A percentile compares a stretch with the other conserved stretches of the same genome.
phyloP scores from a whole-genome alignment of 2,797 vertebrate species.

The Columba guinea region DNA sequence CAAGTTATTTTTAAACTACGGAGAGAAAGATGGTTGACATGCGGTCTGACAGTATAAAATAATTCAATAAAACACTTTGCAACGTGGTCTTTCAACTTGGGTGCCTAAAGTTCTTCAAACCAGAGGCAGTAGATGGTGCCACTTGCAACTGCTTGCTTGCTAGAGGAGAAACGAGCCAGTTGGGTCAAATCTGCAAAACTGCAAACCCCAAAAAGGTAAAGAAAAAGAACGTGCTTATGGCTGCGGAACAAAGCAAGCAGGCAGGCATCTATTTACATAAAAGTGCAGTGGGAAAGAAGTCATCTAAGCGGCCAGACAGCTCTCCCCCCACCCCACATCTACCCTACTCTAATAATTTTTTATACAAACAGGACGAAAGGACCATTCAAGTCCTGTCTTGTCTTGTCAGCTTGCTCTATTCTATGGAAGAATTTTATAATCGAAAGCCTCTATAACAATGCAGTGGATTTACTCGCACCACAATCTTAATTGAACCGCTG shows the following conservation, averaged over 20 bases:
- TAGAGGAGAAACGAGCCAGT: background rate
- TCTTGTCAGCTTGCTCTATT: background rate
- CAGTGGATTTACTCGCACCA: conserved; percentile 10
- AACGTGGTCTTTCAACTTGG: background rate
- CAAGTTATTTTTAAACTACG: background rate
- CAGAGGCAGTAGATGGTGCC: background rate
- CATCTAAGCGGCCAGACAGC: background rate
- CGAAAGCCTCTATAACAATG: conserved; percentile 1
- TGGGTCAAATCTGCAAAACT: background rate
- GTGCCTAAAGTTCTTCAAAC: background rate
- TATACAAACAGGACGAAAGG: background rate
- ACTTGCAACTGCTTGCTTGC: background rate
- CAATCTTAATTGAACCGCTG: conserved; percentile 30
- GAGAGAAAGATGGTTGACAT: background rate
- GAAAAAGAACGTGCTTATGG: background rate
- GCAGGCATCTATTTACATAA: background rate
- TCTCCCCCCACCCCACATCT: background rate
- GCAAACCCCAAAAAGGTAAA: background rate
- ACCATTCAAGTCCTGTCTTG: background rate
- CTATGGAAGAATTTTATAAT: background rate
- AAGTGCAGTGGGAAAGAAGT: background rate
- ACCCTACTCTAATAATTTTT: background rate
- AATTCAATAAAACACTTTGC: background rate
- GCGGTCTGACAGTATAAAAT: background rate
- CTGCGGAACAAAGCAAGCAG: background rate